These are phyloP conservation scores for cat (Felis catus) DNA, from an alignment of 2,113 vertebrate genomes.

Conservation along the genomic window F.catus_Fca126_mat1.0 CM031421.1:104070001-104070500, in stretches of 20 bases:
- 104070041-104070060: neutral
- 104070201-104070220: neutral
- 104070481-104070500: neutral
- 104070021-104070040: neutral
- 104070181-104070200: neutral
- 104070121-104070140: neutral
- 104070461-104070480: neutral
- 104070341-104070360: neutral
- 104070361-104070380: neutral
- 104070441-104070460: neutral
- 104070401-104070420: neutral
- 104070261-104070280: neutral
- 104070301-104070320: neutral
- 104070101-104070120: neutral
- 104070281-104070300: neutral
- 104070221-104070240: neutral
- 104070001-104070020: neutral
- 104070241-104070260: neutral
- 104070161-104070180: neutral
- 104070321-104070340: neutral
- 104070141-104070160: neutral
- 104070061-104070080: neutral
- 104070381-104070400: fast-evolving
- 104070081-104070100: neutral
- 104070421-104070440: neutral